A percentile compares a stretch with the other conserved stretches of the same genome.
phyloP scores from a whole-genome alignment of 1,140 invertebrate genomes.

The Doryteuthis pealeii region DNA sequence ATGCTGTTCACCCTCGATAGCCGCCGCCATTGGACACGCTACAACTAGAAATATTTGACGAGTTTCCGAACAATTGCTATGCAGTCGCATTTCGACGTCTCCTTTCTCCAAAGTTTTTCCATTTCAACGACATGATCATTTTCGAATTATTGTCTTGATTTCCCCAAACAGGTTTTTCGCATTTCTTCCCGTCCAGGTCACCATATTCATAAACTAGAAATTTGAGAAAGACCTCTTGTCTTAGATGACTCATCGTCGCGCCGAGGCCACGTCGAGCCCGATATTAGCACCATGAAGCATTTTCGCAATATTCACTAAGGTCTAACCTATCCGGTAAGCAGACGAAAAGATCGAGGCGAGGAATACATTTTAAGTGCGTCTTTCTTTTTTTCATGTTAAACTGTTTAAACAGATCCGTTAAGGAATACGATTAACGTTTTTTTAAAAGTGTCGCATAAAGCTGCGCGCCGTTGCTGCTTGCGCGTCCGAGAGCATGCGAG shows the following conservation, averaged over 20 bases:
- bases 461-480: too few species aligned
- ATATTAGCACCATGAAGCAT: neutral
- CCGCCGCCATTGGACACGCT: neutral
- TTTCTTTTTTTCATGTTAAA: too few species aligned
- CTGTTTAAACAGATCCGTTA: too few species aligned
- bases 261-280: neutral
- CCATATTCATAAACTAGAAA: neutral
- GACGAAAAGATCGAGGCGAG: too few species aligned
- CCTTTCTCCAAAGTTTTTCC: neutral
- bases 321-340: neutral
- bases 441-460: too few species aligned
- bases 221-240: neutral
- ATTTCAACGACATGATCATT: neutral
- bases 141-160: constrained; percentile 3
- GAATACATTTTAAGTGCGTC: too few species aligned
- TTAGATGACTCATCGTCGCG: neutral
- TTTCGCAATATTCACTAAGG: neutral
- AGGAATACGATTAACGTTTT: too few species aligned
- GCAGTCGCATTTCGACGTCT: neutral
- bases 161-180: neutral
- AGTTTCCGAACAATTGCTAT: neutral
- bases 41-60: neutral
- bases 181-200: neutral
- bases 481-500: too few species aligned
- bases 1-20: neutral